Evolutionary conservation across 1,140 invertebrate genomes (phyloP), one percentile per base, ranked within the genome.

Genomic region (Drosophila prosaltans): DNA sequence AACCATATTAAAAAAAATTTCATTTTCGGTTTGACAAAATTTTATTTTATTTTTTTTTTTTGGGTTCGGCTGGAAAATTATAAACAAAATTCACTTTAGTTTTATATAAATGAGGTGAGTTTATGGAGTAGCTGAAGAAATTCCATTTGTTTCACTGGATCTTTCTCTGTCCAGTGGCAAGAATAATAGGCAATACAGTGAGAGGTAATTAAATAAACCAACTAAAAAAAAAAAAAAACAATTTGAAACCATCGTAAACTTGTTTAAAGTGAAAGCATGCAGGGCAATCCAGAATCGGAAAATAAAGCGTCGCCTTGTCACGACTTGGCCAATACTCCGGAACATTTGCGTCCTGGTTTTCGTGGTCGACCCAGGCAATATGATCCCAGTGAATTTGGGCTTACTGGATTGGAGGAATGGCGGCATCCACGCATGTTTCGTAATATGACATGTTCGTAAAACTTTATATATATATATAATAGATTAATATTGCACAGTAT

Each of bases 371-470:
- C 57, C 0, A 62, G 61, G 9, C 76, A 67, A 48, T 82, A 74
- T 24, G 30, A 86, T 67, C 72, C 83, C 32, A 26, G 32, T 10
- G 72, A 74, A 2, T 86, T 86, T 24, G 82, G 71, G 1, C 43
- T 81, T 1, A 75, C 69, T 0, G 64, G 61, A 7, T 57, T 59
- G 26, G 82, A 86, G 32, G 51, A 81, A 39, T 84, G 81, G 81
- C 81, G 28, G 0, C 43, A 84, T 72, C 76, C 82, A 26, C 55
- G 62, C 8, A 66, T 81, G 48, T 86, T 74, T 30, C 67, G 69
- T 0, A 63, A 68, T 6, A 51, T 74, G 69, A 72, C 69, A 43
- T 80, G 80, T 88, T 1, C 24, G 77, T 60, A 65, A 9, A 54
- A 21, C 7, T 28, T 4, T 21, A 36, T 10, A 1, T 30, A 30